Evolutionary conservation across 2,888 invertebrate species (phyloP).

Genomic region (Clanis bilineata): DNA sequence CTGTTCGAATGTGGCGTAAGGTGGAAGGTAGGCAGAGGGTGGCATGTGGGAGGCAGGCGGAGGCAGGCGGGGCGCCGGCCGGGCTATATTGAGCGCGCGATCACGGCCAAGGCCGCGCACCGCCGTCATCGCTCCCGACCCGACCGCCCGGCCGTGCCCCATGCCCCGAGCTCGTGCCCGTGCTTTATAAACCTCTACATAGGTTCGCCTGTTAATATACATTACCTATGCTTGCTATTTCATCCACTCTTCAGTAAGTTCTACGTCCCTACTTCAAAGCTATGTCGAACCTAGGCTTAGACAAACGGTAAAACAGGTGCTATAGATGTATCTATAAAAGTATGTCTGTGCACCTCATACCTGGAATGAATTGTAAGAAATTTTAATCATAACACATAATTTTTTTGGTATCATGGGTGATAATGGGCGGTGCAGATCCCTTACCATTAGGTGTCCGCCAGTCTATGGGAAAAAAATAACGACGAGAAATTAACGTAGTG

Average conservation of each 20-base stretch:
- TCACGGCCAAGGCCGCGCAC: conserved; percentile 78
- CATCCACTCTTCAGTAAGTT: background rate
- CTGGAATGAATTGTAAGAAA: no score
- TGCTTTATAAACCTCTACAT: conserved; percentile 23
- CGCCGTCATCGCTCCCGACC: conserved; percentile 57
- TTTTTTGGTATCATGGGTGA: no score
- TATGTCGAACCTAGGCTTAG: no score
- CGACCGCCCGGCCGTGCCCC: conserved; percentile 44
- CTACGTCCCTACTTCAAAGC: background rate
- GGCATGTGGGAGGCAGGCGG: conserved; percentile 38
- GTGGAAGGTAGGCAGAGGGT: conserved; percentile 35
- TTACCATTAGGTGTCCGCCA: no score
- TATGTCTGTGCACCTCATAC: no score
- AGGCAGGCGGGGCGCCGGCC: conserved; percentile 42
- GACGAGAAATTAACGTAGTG: no score
- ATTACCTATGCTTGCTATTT: background rate
- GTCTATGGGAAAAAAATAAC: no score
- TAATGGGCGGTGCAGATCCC: no score
- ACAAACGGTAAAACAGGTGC: background rate
- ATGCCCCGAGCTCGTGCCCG: conserved; percentile 12
- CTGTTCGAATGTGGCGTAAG: conserved; percentile 45
- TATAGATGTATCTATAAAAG: background rate
- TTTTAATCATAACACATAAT: no score
- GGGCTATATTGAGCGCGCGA: conserved; percentile 79
- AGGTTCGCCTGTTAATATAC: conserved; percentile 29